Percentiles rank a stretch among this genome's conserved stretches.
Evolutionary conservation across 2,113 vertebrate genomes (phyloP).

Genomic region (Platysteira castanea): DNA sequence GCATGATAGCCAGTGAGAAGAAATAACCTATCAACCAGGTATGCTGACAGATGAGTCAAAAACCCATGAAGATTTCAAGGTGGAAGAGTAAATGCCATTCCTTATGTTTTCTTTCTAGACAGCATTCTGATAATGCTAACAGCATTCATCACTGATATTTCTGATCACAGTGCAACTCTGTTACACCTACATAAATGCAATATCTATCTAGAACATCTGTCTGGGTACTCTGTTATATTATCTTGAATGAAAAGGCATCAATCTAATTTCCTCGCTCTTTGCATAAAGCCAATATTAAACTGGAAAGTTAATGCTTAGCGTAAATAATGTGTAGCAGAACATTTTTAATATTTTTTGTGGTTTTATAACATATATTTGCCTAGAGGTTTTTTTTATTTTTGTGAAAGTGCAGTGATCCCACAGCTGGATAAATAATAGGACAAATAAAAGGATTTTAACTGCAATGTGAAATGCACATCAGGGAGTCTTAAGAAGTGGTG

Average conservation of each 20-base stretch:
- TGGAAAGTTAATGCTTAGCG: not conserved
- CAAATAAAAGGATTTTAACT: constrained; percentile 22
- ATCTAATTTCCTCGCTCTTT: not conserved
- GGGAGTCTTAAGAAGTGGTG: not conserved
- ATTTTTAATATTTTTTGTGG: not conserved
- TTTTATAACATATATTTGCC: not conserved
- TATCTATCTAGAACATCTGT: not conserved
- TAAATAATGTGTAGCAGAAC: not conserved
- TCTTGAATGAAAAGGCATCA: not conserved
- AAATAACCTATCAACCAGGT: not conserved
- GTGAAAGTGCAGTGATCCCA: not conserved
- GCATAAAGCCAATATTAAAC: not conserved
- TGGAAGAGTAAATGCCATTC: not conserved
- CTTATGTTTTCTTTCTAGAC: not conserved
- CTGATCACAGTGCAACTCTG: not conserved
- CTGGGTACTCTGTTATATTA: not conserved
- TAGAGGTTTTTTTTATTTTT: not conserved
- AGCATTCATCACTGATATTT: not conserved
- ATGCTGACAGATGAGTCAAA: not conserved
- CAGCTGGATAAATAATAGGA: not conserved
- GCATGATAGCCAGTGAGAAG: not conserved
- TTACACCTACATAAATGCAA: not conserved
- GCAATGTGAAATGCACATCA: constrained; percentile 43
- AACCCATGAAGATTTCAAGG: not conserved
- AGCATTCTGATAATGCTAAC: not conserved